phyloP scores from a whole-genome alignment of 2,113 vertebrate genomes.

The Strix aluco region DNA sequence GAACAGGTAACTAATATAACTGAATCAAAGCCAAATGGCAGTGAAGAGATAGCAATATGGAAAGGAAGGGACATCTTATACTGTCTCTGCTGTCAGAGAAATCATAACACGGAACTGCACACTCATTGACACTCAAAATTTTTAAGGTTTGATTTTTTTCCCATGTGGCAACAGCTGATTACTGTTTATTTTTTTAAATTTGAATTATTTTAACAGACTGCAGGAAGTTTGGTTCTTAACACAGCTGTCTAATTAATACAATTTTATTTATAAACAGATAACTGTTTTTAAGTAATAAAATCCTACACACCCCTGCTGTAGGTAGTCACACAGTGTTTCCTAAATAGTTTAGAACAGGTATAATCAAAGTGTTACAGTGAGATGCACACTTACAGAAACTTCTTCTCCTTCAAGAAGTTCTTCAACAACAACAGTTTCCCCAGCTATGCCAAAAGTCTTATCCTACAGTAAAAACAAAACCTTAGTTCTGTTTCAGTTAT shows the following conservation, averaged over 20 bases:
- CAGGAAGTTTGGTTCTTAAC: background rate
- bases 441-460: slow-evolving; percentile 87
- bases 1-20: background rate
- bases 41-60: background rate
- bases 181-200: background rate
- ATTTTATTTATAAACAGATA: background rate
- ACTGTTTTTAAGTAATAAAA: background rate
- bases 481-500: background rate
- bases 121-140: background rate
- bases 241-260: background rate
- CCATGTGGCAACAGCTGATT: background rate
- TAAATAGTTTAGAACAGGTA: background rate
- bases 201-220: background rate
- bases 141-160: background rate
- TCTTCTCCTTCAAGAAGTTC: slow-evolving; percentile 96
- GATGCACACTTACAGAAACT: slow-evolving; percentile 86
- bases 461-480: slow-evolving; percentile 74
- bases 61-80: background rate
- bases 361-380: background rate
- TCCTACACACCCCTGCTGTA: background rate
- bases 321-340: background rate
- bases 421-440: slow-evolving; percentile 93
- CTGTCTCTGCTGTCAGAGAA: background rate
- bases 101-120: background rate
- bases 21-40: background rate